Evolutionary conservation across 2,888 invertebrate genomes (phyloP).

Genomic region (Metellina segmentata): DNA sequence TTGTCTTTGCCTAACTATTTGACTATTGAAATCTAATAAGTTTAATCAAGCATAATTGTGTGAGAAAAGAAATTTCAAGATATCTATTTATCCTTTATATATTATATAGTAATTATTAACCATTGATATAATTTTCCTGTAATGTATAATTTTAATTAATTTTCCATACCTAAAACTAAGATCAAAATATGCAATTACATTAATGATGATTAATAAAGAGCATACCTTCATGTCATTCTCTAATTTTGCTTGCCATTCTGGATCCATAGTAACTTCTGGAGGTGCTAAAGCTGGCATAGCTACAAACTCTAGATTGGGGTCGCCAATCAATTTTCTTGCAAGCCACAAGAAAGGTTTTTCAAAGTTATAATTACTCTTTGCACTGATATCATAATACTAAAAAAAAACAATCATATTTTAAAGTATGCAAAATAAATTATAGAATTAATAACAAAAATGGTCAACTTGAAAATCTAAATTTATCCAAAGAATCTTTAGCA

Average conservation of each 20-base stretch:
- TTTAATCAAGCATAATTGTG: too few species aligned
- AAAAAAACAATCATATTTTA: not conserved
- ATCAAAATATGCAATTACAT: too few species aligned
- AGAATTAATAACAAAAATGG: not conserved
- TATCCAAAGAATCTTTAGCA: not conserved
- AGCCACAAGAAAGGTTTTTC: slow-evolving; percentile 99
- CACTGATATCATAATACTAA: slow-evolving; percentile 99
- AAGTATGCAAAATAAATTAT: not conserved
- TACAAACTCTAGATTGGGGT: slow-evolving; percentile 99
- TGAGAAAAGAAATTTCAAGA: too few species aligned
- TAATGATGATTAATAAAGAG: not conserved
- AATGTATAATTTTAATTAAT: too few species aligned
- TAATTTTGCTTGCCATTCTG: slow-evolving; percentile 96
- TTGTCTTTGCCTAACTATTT: too few species aligned
- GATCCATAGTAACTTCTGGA: slow-evolving; percentile 99
- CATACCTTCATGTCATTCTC: slow-evolving; percentile 93
- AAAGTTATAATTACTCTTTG: slow-evolving; percentile 99
- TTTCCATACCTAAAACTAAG: too few species aligned
- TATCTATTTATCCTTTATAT: not conserved
- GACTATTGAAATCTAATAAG: too few species aligned
- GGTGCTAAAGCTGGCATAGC: slow-evolving; percentile 99
- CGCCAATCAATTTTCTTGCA: slow-evolving; percentile 98
- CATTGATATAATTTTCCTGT: not conserved
- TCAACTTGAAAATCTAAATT: not conserved
- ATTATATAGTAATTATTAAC: not conserved